Evolutionary conservation across 2,113 vertebrate species (phyloP), one percentile per base, ranked within the genome.

Genomic region (Muntiacus muntjak): DNA sequence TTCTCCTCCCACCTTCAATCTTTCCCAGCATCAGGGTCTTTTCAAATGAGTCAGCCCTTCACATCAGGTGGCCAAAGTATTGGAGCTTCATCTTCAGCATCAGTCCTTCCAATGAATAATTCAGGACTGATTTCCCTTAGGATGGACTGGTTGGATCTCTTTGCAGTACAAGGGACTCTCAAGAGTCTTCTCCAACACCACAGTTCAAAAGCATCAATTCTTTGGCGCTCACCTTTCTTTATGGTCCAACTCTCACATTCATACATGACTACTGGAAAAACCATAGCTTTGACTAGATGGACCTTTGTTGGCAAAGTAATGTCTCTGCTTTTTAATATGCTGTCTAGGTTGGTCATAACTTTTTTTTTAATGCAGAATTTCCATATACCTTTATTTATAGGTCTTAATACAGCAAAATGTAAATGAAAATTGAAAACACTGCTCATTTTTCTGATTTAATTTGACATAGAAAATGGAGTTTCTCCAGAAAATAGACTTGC

Each of bases 351-450:
- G 33, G 64, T 67, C 17, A 67, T 19, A 67, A 5, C 9, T 36
- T 71, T 71, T 36, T 99, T 87, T 93, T 97, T 54, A 97, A 91
- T 91, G 47, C 45, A 94, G 84, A 97, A 89, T 91, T 96, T 23
- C 71, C 60, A 86, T 82, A 90, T 58, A 76, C 17, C 96, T 98
- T 98, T 98, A 98, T 98, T 97, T 92, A 92, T 43, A 90, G 55
- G 67, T 94, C 62, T 95, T 89, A 92, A 95, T 96, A 98, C 89
- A 98, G 94, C 58, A 97, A 93, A 96, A 97, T 91, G 30, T 79
- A 97, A 98, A 96, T 23, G 14, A 96, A 97, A 94, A 97, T 30
- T 83, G 40, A 95, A 52, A 94, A 74, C 74, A 95, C 6, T 94
- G 67, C 52, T 98, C n/a, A 74, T 87, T 98, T 87, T 92, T 92